Percentiles rank a stretch among this genome's conserved stretches.
These are phyloP conservation scores for Euura saliciscinereae DNA, from an alignment of 1,140 invertebrate species.

Conservation along the genomic window DNA sequence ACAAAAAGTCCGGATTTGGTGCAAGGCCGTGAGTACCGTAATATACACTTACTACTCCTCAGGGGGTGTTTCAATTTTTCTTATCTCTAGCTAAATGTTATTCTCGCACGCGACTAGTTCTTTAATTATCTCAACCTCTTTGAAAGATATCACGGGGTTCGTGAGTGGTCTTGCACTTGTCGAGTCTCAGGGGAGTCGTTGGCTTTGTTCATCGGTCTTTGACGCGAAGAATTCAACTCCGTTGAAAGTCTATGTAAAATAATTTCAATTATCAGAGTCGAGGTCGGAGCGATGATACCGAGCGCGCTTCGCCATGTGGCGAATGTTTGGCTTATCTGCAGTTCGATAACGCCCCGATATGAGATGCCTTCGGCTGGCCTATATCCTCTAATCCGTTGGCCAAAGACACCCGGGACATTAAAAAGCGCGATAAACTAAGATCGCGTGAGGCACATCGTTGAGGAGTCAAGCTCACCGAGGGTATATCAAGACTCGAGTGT, in stretches of 20 bases:
- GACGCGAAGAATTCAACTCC: not conserved
- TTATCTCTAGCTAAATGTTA: not conserved
- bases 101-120: conserved; percentile 6
- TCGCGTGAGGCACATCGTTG: not conserved
- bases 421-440: not conserved
- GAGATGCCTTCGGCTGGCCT: not conserved
- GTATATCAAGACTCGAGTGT: conserved; percentile 4
- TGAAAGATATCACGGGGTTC: not conserved
- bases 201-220: not conserved
- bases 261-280: no score
- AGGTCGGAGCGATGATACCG: no score
- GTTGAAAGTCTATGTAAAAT: not conserved
- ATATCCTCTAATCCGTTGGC: not conserved
- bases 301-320: not conserved
- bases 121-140: conserved; percentile 2
- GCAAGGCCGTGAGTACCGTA: conserved; percentile 1
- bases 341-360: not conserved
- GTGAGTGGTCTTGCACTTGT: conserved; percentile 5
- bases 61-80: conserved; percentile 4
- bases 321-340: not conserved
- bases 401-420: conserved; percentile 4
- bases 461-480: not conserved
- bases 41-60: conserved; percentile 1
- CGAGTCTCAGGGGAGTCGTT: not conserved
- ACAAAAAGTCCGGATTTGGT: not conserved